Percentiles rank a stretch among this genome's conserved stretches.
phyloP scores from a whole-genome alignment of 2,113 vertebrate species.

The Acrocephalus arundinaceus region DNA sequence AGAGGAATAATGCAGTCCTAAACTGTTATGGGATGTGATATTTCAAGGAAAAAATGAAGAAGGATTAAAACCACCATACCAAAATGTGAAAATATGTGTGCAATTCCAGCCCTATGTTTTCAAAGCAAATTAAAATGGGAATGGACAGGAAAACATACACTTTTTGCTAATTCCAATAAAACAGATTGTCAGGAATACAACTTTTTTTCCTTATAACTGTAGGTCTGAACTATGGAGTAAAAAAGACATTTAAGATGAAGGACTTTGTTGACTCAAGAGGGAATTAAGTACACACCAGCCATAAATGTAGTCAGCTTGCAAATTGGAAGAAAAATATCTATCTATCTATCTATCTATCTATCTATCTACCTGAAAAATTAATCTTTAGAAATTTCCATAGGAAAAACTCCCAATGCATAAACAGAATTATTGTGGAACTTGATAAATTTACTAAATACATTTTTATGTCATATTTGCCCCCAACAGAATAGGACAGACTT shows the following conservation, averaged over 20 bases:
- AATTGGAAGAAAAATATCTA: background rate
- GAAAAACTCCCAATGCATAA: background rate
- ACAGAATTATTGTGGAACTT: background rate
- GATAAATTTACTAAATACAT: background rate
- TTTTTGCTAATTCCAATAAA: background rate
- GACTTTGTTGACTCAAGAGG: background rate
- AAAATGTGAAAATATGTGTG: background rate
- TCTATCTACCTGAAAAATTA: background rate
- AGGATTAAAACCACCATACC: background rate
- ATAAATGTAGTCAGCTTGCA: background rate
- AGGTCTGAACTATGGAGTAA: background rate
- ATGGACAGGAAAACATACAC: background rate
- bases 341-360: background rate
- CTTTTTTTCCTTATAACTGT: background rate
- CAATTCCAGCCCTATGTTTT: background rate
- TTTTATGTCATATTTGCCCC: background rate
- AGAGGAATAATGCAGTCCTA: background rate
- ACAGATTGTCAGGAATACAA: background rate
- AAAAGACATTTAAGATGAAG: background rate
- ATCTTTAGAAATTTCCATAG: background rate
- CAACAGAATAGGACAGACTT: background rate
- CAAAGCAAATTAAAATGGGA: background rate
- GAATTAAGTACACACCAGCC: fast-evolving
- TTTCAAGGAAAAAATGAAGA: background rate
- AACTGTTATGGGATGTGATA: background rate